Evolutionary conservation across 2,888 invertebrate genomes (phyloP), one percentile per base, ranked within the genome.

Genomic region (Polydrusus pterygomalis): DNA sequence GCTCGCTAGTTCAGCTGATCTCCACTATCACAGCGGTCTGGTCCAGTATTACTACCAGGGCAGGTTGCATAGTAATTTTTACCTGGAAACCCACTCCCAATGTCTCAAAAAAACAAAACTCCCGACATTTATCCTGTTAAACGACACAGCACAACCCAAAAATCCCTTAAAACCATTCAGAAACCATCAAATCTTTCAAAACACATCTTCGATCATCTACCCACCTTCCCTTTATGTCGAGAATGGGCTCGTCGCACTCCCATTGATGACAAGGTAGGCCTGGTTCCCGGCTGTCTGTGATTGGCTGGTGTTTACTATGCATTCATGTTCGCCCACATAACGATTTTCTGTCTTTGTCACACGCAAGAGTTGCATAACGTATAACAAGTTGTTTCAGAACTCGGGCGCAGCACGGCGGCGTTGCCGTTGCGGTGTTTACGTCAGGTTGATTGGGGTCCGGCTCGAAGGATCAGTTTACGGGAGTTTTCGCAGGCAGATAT

Each of bases 221-320:
- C 74, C 11, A 73, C 79, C 81, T 70, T 75, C 82, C 82, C 88
- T 87, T 84, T 83, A 81, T 82, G 84, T 85, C 85, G 81, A 84
- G 86, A 87, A 88, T 91, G 89, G 90, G 91, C 90, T 90, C 89
- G 89, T 88, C 91, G 90, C 89, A 89, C 89, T 89, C 90, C 90
- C 91, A 92, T 92, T 92, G 91, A 92, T 92, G 91, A 91, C 91
- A 91, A 91, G 91, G 91, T 91, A 90, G 91, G 91, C 90, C 89
- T 89, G 89, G 88, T 85, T 84, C 83, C 87, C 89, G 89, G 89
- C 89, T 88, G 88, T 86, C 87, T 89, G 88, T 89, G 90, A 92
- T 91, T 91, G 92, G 92, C 88, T 89, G 80, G 80, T 81, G 83
- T 84, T 84, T 84, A 84, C 84, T 85, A 81, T 84, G 84, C 84